Percentiles rank a stretch among this genome's conserved stretches.
These are phyloP conservation scores for Apostichopus japonicus DNA, from an alignment of 35 echinoderm and acorn worm genomes.

Conservation along the genomic window DNA sequence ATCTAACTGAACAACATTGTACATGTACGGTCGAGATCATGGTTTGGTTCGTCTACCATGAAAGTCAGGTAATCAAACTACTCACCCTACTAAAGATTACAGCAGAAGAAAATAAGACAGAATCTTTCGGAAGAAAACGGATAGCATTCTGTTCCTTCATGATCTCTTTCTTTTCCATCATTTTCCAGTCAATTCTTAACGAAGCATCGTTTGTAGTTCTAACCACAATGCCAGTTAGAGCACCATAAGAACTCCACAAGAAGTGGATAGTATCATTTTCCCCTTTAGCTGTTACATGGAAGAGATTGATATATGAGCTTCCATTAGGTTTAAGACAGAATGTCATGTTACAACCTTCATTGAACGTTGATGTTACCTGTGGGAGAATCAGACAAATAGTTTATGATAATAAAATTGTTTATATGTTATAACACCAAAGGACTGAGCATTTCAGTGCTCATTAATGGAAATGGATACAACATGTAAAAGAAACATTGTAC, in stretches of 20 bases:
- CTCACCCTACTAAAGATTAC: constrained; percentile 48
- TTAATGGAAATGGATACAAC: too few relatives aligned
- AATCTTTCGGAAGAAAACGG: constrained; percentile 7
- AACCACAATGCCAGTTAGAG: constrained; percentile 33
- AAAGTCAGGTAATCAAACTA: background rate
- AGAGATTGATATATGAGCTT: constrained; percentile 24
- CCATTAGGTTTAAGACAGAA: constrained; percentile 2
- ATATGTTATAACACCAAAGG: too few relatives aligned
- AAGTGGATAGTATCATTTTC: constrained; percentile 46
- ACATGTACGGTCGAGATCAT: too few relatives aligned
- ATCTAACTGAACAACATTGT: too few relatives aligned
- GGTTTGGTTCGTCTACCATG: too few relatives aligned
- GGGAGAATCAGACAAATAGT: background rate
- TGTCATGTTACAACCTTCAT: constrained; percentile 39
- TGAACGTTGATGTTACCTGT: constrained; percentile 41
- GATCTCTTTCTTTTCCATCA: background rate
- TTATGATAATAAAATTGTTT: background rate
- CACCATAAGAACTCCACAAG: constrained; percentile 54
- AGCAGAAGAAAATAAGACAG: constrained; percentile 36
- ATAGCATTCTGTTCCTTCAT: background rate
- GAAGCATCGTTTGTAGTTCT: constrained; percentile 27
- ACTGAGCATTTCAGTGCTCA: too few relatives aligned
- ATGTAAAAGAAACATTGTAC: too few relatives aligned
- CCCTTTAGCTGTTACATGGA: constrained; percentile 31
- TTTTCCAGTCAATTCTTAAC: constrained; percentile 32